Evolutionary conservation across 1,140 invertebrate genomes (phyloP).

Genomic region (Dendrolimus kikuchii): DNA sequence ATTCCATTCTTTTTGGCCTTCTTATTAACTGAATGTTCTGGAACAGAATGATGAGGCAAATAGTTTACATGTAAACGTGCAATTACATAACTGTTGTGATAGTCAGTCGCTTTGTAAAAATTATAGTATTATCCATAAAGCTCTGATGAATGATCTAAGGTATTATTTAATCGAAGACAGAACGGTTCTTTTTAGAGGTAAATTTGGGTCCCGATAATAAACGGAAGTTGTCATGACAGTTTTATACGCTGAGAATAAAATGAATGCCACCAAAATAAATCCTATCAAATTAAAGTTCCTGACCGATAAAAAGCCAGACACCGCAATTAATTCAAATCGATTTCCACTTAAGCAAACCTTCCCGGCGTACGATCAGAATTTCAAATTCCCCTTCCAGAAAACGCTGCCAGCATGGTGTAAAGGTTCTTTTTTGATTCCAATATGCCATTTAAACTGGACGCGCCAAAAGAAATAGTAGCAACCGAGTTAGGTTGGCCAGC

Average conservation of each 20-base stretch:
- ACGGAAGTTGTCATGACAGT: too few species aligned
- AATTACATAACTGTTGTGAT: too few species aligned
- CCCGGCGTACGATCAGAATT: constrained; percentile 64
- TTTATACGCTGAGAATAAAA: constrained; percentile 1
- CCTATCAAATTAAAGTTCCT: constrained; percentile 66
- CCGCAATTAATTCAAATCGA: constrained; percentile 66
- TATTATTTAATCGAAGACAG: too few species aligned
- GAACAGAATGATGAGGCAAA: too few species aligned
- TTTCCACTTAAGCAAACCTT: constrained; percentile 59
- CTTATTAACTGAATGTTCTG: too few species aligned
- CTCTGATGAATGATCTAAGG: too few species aligned
- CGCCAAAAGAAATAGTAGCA: constrained; percentile 65
- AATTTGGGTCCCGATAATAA: not conserved
- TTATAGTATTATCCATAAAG: too few species aligned
- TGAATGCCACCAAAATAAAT: constrained; percentile 29
- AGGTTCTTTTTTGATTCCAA: constrained; percentile 67
- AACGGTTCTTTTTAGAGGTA: too few species aligned
- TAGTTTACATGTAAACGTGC: too few species aligned
- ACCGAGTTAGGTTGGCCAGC: constrained; percentile 64
- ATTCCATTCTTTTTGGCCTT: too few species aligned
- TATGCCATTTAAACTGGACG: constrained; percentile 66
- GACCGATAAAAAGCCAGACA: constrained; percentile 34
- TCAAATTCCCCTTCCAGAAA: constrained; percentile 59
- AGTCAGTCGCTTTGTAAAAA: too few species aligned
- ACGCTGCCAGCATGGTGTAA: constrained; percentile 61